phyloP scores from a whole-genome alignment of 2,113 vertebrate species.

The Apistogramma diplotaenia region DNA sequence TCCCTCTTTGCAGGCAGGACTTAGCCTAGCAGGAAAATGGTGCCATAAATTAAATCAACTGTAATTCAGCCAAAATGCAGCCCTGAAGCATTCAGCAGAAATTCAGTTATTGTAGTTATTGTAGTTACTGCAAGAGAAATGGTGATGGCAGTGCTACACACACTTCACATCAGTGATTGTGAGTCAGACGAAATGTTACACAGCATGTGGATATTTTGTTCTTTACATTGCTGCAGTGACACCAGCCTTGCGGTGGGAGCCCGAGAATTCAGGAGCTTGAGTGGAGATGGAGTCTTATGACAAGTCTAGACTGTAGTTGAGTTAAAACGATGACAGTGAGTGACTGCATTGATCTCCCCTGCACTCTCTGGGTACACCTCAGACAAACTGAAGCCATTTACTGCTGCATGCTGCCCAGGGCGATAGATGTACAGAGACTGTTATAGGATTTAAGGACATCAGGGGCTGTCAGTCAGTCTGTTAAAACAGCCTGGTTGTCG shows the following conservation, averaged over 20 bases:
- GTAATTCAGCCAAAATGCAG: conserved; percentile 3
- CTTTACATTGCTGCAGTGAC: conserved; percentile 20
- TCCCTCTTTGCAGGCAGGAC: not conserved
- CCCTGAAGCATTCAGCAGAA: not conserved
- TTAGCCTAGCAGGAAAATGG: not conserved
- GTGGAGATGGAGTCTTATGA: conserved; percentile 39
- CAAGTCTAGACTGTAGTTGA: conserved; percentile 18
- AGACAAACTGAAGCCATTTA: conserved; percentile 62
- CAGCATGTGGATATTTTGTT: not conserved
- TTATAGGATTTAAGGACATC: conserved; percentile 60
- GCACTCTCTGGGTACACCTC: conserved; percentile 47
- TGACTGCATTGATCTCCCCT: conserved; percentile 59
- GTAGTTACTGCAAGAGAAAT: not conserved
- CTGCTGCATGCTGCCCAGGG: conserved; percentile 46
- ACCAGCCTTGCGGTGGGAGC: conserved; percentile 8
- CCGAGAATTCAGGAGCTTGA: conserved; percentile 9
- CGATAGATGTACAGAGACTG: conserved; percentile 51
- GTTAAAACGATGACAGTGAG: conserved; percentile 53
- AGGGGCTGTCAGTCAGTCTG: conserved; percentile 53
- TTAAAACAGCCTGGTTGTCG: conserved; percentile 39
- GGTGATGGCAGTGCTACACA: not conserved
- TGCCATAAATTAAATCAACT: conserved; percentile 11
- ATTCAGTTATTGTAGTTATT: not conserved
- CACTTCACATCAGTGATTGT: not conserved
- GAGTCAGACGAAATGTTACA: not conserved